A percentile compares a stretch with the other conserved stretches of the same genome.
Conservation (phyloP, 2,113 vertebrate species). For the Pseudopipra pipra region DNA sequence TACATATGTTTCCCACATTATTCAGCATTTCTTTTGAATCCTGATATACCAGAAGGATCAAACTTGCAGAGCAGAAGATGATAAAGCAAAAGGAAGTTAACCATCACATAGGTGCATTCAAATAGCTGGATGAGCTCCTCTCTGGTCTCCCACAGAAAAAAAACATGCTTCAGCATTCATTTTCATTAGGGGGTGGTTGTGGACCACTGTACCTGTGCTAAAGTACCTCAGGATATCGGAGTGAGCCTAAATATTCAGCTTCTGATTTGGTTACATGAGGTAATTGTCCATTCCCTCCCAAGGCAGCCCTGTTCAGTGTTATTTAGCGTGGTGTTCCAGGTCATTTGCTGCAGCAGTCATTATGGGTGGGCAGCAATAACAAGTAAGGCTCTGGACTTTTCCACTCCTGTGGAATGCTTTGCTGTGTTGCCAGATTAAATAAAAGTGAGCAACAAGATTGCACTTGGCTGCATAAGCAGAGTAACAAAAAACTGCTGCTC, state of each 20-base stretch:
- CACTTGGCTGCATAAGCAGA: background rate
- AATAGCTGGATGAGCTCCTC: background rate
- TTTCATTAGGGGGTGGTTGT: background rate
- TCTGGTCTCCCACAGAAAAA: background rate
- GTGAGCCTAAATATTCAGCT: background rate
- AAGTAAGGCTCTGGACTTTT: background rate
- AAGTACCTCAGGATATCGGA: background rate
- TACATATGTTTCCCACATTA: background rate
- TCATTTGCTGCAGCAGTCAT: background rate
- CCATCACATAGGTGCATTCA: accelerated
- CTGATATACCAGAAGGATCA: background rate
- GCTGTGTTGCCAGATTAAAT: background rate
- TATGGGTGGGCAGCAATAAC: background rate
- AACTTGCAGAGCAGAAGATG: background rate
- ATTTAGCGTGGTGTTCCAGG: background rate
- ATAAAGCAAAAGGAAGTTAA: background rate
- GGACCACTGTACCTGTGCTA: background rate
- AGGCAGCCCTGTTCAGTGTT: background rate
- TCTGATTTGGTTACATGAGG: background rate
- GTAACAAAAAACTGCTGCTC: background rate
- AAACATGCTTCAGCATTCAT: background rate
- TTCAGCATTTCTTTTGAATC: background rate
- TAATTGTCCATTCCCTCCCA: background rate
- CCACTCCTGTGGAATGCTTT: background rate
- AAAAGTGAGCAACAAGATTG: background rate